These are phyloP conservation scores for Atrina japonica DNA, from an alignment of 2,888 invertebrate species.

Conservation along the genomic window DNA sequence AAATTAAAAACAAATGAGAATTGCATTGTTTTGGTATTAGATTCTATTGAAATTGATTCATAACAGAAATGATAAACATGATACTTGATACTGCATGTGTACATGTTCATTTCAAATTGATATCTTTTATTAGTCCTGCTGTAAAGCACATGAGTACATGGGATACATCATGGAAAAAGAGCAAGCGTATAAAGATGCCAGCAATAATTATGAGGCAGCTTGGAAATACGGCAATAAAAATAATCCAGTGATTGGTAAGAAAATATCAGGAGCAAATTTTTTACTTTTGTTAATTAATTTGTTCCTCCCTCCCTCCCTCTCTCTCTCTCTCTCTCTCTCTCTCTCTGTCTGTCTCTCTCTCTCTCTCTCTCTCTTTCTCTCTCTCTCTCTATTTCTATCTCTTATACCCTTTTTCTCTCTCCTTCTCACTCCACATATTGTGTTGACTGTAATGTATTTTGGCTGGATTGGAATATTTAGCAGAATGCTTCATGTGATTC, in stretches of 20 bases:
- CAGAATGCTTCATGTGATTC: too few relatives aligned
- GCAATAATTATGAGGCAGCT: constrained; percentile 90
- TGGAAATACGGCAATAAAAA: constrained; percentile 91
- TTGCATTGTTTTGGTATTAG: background rate
- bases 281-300: background rate
- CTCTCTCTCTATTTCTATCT: too few relatives aligned
- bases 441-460: too few relatives aligned
- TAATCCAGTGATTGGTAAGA: constrained; percentile 89
- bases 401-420: too few relatives aligned
- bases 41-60: background rate
- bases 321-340: too few relatives aligned
- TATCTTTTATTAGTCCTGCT: constrained; percentile 85
- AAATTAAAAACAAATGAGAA: background rate
- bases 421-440: too few relatives aligned
- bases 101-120: background rate
- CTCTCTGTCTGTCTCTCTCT: too few relatives aligned
- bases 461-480: too few relatives aligned
- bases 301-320: too few relatives aligned
- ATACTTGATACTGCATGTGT: background rate
- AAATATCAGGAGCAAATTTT: too few relatives aligned
- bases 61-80: background rate
- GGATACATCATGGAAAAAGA: constrained; percentile 95
- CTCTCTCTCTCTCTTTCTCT: too few relatives aligned
- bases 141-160: constrained; percentile 93
- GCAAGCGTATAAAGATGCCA: constrained; percentile 92